Base-by-base conservation (phyloP, 37 sponge, comb jelly and placozoan genomes). In the Hormiphora californensis region DNA sequence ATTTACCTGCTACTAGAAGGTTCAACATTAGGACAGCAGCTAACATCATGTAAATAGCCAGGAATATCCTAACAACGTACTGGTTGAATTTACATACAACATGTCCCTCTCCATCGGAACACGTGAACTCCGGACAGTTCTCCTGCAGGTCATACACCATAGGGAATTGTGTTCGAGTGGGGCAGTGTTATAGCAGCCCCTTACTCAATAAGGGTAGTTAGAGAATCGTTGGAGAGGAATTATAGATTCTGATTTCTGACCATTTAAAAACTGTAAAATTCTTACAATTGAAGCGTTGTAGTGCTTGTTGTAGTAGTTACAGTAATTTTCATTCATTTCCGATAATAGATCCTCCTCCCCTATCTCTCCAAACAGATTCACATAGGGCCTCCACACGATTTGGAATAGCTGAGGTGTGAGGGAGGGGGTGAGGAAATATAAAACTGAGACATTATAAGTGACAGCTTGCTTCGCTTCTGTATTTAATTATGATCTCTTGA, bases 21-120 rank as follows among this genome's bases (percentile, higher is more conserved):
- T 65, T 65, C 3, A 65, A 17, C 67, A 65, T 65, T 35, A 65
- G 67, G 17, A 65, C 67, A 3, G 67, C 67, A 65, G 67, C 67
- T 28, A 65, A 17, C 67, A 65, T 65, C 67, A 65, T 65, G 67
- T 65, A 65, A 19, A 65, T 15, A 65, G 31, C 67, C 5, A 65
- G 67, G 38, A 65, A 4, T 27, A 65, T 65, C 67, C 35, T 65
- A 4, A 65, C 67, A 5, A 65, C 35, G 67, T 65, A 65, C 21
- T 28, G 21, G 67, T 65, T 65, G 67, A 65, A 33, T 15, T 36
- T 11, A 65, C 67, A 65, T 15, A 65, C 35, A 7, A 17, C 28
- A 17, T 32, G 32, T 1, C 9, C 37, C 9, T 65, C 67, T n/a
- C n/a, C n/a, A 8, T 65, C 28, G 5, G 36, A 27, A 28, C 67